phyloP scores from a whole-genome alignment of 2,797 vertebrate genomes.

The Parauchenoglanis punctatus region DNA sequence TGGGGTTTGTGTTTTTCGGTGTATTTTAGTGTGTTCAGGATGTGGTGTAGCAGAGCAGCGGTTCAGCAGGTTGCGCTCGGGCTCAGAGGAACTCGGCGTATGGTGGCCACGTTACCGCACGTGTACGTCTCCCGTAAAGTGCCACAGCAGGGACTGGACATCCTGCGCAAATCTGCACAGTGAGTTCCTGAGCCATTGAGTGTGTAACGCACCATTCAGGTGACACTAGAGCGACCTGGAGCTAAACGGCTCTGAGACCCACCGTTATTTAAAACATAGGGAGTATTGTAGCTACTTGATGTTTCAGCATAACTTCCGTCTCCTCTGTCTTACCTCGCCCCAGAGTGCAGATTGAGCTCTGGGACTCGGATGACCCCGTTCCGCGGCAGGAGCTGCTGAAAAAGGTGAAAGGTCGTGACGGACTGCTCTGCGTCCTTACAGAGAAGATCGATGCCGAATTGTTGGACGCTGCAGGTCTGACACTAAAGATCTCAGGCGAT shows the following conservation, averaged over 20 bases:
- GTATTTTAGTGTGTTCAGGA: slow-evolving; percentile 53
- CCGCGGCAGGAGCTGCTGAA: slow-evolving; percentile 75
- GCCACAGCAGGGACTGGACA: slow-evolving; percentile 77
- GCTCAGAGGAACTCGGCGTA: slow-evolving; percentile 57
- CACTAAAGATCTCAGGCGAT: not conserved
- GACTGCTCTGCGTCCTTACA: slow-evolving; percentile 75
- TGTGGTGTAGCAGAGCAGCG: slow-evolving; percentile 73
- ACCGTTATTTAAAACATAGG: not conserved
- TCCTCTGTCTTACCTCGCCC: not conserved
- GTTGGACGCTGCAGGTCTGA: slow-evolving; percentile 75
- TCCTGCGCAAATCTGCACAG: slow-evolving; percentile 78
- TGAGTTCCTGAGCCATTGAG: slow-evolving; percentile 63
- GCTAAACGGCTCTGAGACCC: not conserved
- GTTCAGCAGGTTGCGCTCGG: slow-evolving; percentile 65
- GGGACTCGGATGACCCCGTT: slow-evolving; percentile 76
- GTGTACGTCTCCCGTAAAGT: slow-evolving; percentile 80
- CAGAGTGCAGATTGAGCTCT: slow-evolving; percentile 78
- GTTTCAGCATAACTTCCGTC: not conserved
- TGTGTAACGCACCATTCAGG: not conserved
- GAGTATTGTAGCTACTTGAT: not conserved
- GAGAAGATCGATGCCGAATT: slow-evolving; percentile 79
- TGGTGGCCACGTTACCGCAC: slow-evolving; percentile 70
- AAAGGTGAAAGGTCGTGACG: slow-evolving; percentile 74
- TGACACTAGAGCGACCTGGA: not conserved
- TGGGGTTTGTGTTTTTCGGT: not conserved